Base-by-base conservation (phyloP, 2,113 vertebrate species). In the Hippocampus barbouri region DNA sequence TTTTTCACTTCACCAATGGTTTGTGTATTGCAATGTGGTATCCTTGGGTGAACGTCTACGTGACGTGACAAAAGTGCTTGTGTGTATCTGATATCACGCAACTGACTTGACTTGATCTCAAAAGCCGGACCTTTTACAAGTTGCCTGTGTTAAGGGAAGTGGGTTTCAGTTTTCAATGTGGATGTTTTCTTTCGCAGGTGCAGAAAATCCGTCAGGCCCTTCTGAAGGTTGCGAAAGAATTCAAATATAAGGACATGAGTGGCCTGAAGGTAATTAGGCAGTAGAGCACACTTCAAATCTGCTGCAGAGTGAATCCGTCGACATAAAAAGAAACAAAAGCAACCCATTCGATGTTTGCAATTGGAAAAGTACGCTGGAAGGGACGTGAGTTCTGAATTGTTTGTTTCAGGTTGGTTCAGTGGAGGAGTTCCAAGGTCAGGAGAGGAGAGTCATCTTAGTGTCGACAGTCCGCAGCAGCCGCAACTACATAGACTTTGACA, bases 371-470 rank as follows among this genome's bases (percentile, higher is more conserved):
- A 57, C 54, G 12, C 54, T 11, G 9, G 54, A 20, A 57, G 4
- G 40, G 16, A 5, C 16, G n/a, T 21, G 23, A 30, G 25, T 43
- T 7, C 2, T 16, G 62, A 43, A 65, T 2, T 70, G 11, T 72
- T 57, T 74, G 70, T 72, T 57, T 72, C 64, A 99, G 97, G 94
- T 99, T 83, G 97, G 96, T 14, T 96, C 96, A 0, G 96, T 99
- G 84, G 97, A 99, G 76, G 93, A 98, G 84, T 99, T 98, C 87
- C 97, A 98, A 82, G 97, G 97, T 65, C 96, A 98, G 86, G 97
- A 99, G 71, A 91, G 94, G 25, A 93, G 80, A 0, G 87, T 98
- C 30, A 93, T 99, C 81, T 66, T 99, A 76, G 94, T 98, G 84
- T 97, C 97, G 25, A 78, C 95, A 0, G 97, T 99, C 47, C 94